Evolutionary conservation across 2,797 vertebrate genomes (phyloP).

Genomic region (Sebastes oblongus): DNA sequence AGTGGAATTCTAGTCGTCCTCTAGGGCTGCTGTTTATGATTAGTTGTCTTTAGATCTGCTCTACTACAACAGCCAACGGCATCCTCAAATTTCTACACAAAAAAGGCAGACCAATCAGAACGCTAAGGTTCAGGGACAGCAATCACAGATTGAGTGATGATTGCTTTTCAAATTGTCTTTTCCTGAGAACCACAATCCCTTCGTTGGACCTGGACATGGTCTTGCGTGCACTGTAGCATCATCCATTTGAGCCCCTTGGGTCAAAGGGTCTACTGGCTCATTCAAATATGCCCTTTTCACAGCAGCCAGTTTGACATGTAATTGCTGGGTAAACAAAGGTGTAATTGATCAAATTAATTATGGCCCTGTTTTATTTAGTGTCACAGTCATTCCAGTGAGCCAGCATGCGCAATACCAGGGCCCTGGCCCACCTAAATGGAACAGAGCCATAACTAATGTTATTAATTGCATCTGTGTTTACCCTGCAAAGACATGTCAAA

Average conservation of each 20-base stretch:
- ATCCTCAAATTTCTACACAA: constrained; percentile 1
- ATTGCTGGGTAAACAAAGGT: too few species aligned
- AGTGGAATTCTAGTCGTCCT: neutral
- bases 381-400: too few species aligned
- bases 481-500: too few species aligned
- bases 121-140: neutral
- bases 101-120: constrained; percentile 1
- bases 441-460: too few species aligned
- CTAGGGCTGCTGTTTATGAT: neutral
- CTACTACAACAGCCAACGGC: neutral
- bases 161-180: neutral
- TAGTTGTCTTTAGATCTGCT: constrained; percentile 2
- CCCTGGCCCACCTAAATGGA: too few species aligned
- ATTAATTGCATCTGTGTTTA: too few species aligned
- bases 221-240: neutral
- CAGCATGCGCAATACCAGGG: too few species aligned
- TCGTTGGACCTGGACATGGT: neutral
- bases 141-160: neutral
- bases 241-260: neutral
- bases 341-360: too few species aligned
- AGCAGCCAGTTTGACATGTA: too few species aligned
- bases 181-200: neutral
- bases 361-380: too few species aligned
- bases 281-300: neutral
- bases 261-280: neutral